phyloP scores from a whole-genome alignment of 1,140 invertebrate species.

The Cherax quadricarinatus region DNA sequence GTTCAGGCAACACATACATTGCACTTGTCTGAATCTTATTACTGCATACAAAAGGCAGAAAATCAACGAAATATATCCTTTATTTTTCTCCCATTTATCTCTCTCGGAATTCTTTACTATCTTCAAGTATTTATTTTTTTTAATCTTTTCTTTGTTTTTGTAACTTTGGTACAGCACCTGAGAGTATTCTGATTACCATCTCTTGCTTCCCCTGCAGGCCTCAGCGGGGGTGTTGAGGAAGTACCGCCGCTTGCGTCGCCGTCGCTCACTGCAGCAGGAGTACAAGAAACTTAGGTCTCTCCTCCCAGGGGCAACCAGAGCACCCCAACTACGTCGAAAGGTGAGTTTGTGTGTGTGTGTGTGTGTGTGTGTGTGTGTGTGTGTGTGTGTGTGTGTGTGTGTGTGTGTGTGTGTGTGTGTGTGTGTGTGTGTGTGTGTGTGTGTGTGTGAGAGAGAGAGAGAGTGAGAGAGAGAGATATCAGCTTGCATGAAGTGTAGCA shows the following conservation, averaged over 20 bases:
- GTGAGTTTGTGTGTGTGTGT: neutral
- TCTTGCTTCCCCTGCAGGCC: neutral
- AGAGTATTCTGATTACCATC: too few species aligned
- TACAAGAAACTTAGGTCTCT: constrained; percentile 34
- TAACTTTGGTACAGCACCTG: too few species aligned
- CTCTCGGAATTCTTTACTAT: too few species aligned
- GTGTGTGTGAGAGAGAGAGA: neutral
- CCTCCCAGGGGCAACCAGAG: constrained; percentile 24
- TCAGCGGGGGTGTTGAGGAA: constrained; percentile 29
- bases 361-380: neutral
- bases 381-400: neutral
- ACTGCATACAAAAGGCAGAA: too few species aligned
- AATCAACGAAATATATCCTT: too few species aligned
- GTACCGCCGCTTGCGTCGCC: constrained; percentile 12
- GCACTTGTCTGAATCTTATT: too few species aligned
- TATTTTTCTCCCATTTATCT: too few species aligned
- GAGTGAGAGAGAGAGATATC: neutral
- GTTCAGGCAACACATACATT: too few species aligned
- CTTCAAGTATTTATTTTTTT: too few species aligned
- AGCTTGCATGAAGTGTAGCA: too few species aligned
- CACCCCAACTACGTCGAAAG: constrained; percentile 31
- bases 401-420: neutral
- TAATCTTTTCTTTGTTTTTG: too few species aligned
- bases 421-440: neutral
- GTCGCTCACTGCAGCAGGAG: constrained; percentile 1